phyloP scores from a whole-genome alignment of 2,113 vertebrate genomes.

The Phaetusa simplex region DNA sequence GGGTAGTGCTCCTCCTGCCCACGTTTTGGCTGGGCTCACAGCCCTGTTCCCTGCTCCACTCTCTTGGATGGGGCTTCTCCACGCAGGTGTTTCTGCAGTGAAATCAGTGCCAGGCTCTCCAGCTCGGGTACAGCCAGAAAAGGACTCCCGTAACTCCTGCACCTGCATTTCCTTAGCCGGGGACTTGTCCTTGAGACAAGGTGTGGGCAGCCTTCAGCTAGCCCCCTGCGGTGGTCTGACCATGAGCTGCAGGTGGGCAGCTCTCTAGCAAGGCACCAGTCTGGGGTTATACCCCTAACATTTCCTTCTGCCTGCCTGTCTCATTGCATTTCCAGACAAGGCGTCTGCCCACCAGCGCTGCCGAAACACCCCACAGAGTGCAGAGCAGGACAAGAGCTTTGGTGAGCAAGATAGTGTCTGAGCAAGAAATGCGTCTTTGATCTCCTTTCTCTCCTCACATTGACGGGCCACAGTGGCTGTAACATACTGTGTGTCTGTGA shows the following conservation, averaged over 20 bases:
- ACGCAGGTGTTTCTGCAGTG: not conserved
- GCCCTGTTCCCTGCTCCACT: not conserved
- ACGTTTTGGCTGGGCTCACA: not conserved
- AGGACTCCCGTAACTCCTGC: not conserved
- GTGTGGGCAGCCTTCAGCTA: not conserved
- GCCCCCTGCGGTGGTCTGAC: fast-evolving
- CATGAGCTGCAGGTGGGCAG: not conserved
- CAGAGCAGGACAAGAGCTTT: not conserved
- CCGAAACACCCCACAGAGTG: fast-evolving
- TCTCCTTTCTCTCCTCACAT: not conserved
- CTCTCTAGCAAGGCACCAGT: not conserved
- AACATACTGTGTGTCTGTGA: not conserved
- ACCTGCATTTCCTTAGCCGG: not conserved
- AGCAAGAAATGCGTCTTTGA: not conserved
- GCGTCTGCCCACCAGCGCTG: fast-evolving
- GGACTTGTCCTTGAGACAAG: not conserved
- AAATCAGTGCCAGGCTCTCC: not conserved
- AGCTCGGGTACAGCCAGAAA: not conserved
- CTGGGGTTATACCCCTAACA: not conserved
- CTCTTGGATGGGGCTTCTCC: not conserved
- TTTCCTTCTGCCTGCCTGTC: not conserved
- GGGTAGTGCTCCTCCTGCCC: not conserved
- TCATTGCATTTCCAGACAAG: fast-evolving
- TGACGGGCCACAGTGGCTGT: not conserved
- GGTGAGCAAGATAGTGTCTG: not conserved